Evolutionary conservation across 2,113 vertebrate species (phyloP).

Genomic region (Empidonax alnorum): DNA sequence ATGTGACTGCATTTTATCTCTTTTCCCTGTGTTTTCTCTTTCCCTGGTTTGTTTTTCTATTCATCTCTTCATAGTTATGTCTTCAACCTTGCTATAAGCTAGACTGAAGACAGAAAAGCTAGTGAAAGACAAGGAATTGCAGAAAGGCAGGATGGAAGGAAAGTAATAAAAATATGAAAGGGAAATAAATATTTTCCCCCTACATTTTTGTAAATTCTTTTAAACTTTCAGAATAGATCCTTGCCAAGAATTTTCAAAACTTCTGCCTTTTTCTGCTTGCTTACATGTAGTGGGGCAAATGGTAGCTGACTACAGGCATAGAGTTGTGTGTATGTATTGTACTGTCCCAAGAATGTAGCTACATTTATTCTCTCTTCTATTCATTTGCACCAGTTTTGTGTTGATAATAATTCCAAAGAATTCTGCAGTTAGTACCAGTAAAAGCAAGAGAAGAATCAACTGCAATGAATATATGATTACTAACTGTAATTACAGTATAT

Average conservation of each 20-base stretch:
- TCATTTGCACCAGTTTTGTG: not conserved
- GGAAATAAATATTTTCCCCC: not conserved
- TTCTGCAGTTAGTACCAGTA: not conserved
- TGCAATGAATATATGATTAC: not conserved
- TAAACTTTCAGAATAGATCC: not conserved
- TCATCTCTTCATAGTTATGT: not conserved
- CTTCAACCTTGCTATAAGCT: not conserved
- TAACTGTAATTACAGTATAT: not conserved
- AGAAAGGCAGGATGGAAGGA: not conserved
- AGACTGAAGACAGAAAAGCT: not conserved
- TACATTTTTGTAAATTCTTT: not conserved
- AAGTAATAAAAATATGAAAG: not conserved
- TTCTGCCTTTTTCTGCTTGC: not conserved
- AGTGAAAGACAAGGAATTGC: not conserved
- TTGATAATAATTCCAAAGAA: conserved; percentile 39
- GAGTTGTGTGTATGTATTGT: not conserved
- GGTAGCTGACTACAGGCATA: not conserved
- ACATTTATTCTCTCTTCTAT: not conserved
- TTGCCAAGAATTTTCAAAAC: not conserved
- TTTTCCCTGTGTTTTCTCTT: not conserved
- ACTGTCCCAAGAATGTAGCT: not conserved
- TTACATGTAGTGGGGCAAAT: not conserved
- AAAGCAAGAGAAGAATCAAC: not conserved
- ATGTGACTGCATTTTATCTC: not conserved
- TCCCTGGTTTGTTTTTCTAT: not conserved